A percentile compares a stretch with the other conserved stretches of the same genome.
Evolutionary conservation across 1,140 invertebrate genomes (phyloP).

Genomic region (Tribolium madens): DNA sequence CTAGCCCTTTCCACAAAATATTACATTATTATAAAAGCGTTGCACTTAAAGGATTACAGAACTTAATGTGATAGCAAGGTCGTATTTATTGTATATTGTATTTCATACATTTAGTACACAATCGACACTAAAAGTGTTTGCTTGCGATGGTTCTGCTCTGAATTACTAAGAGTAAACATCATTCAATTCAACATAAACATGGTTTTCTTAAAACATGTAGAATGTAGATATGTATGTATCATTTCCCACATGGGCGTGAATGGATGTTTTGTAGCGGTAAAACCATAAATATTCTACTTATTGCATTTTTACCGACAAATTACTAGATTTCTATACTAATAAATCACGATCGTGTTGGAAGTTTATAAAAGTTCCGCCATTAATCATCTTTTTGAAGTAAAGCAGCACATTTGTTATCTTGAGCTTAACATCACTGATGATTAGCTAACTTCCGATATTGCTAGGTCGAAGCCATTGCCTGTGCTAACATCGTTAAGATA

Average conservation of each 20-base stretch:
- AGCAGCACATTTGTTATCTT: conserved; percentile 28
- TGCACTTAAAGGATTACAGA: neutral
- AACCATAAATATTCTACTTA: neutral
- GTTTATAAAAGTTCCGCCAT: conserved; percentile 20
- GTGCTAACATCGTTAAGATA: conserved; percentile 14
- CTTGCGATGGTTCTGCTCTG: neutral
- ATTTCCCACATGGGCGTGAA: no score
- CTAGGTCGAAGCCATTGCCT: neutral
- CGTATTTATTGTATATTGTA: neutral
- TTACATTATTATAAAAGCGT: neutral
- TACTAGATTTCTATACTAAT: conserved; percentile 19
- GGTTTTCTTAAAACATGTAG: neutral
- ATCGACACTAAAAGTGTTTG: neutral
- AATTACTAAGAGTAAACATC: neutral
- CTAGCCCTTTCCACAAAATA: no score
- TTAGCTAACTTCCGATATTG: conserved; percentile 23
- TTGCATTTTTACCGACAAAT: neutral
- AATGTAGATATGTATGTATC: neutral
- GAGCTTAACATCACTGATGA: conserved; percentile 17
- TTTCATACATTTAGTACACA: neutral
- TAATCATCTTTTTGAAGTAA: conserved; percentile 37
- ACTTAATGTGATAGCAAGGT: neutral
- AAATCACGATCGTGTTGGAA: conserved; percentile 18
- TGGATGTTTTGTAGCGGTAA: neutral
- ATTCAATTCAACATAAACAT: neutral